These are phyloP conservation scores for Lepidochrysops patricia DNA, from an alignment of 2,888 invertebrate species.

Conservation along the genomic window DNA sequence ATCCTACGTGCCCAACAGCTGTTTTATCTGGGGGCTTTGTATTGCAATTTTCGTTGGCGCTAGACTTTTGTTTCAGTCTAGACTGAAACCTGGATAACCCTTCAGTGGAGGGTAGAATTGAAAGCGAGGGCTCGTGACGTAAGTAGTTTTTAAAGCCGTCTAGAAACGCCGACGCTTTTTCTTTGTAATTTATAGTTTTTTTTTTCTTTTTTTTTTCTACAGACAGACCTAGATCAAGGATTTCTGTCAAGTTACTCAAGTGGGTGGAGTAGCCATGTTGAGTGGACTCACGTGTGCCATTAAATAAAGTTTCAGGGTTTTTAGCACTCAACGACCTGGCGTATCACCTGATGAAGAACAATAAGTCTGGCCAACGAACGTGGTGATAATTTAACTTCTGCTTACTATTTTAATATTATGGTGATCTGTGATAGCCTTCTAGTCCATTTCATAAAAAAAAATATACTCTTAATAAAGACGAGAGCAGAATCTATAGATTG, in stretches of 20 bases:
- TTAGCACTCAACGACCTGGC: too few relatives aligned
- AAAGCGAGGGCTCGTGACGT: not conserved
- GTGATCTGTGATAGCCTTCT: too few relatives aligned
- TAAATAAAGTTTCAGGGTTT: too few relatives aligned
- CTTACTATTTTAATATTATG: too few relatives aligned
- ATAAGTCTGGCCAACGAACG: too few relatives aligned
- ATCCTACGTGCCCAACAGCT: conserved; percentile 55
- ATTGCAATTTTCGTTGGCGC: conserved; percentile 43
- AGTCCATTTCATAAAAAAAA: too few relatives aligned
- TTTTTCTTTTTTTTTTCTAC: not conserved
- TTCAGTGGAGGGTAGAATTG: conserved; percentile 5
- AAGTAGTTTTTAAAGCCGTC: conserved; percentile 7
- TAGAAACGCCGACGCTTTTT: not conserved
- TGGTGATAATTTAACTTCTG: too few relatives aligned
- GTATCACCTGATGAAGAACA: too few relatives aligned
- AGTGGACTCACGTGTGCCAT: too few relatives aligned
- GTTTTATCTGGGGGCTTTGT: conserved; percentile 54
- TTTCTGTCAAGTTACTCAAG: not conserved
- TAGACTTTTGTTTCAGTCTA: conserved; percentile 33
- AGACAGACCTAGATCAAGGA: not conserved
- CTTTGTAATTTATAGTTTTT: not conserved
- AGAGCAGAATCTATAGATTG: too few relatives aligned
- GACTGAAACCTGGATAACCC: conserved; percentile 22
- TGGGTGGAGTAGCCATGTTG: too few relatives aligned
- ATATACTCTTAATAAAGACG: too few relatives aligned